These are phyloP conservation scores for Cottoperca gobio DNA, from an alignment of 2,797 vertebrate species.

Conservation along the genomic window DNA sequence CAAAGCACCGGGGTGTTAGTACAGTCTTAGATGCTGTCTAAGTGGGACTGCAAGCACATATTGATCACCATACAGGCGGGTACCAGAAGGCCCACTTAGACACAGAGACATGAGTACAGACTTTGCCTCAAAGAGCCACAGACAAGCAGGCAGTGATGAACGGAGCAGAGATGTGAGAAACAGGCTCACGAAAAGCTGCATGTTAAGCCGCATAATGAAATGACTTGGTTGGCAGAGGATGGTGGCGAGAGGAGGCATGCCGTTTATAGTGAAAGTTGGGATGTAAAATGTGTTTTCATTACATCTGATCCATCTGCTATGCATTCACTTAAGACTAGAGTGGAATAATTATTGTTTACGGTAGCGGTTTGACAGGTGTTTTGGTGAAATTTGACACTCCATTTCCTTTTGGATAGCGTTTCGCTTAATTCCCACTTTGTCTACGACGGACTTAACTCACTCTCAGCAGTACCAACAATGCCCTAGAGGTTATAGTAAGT, in stretches of 20 bases:
- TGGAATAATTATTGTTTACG: background rate
- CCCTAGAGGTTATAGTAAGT: no score
- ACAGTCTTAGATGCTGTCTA: constrained; percentile 40
- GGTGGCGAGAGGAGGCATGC: constrained; percentile 45
- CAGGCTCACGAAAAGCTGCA: constrained; percentile 11
- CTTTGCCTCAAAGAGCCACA: constrained; percentile 30
- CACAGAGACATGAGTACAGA: constrained; percentile 50
- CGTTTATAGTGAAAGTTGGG: background rate
- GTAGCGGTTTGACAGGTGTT: constrained; percentile 1
- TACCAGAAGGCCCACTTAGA: constrained; percentile 51
- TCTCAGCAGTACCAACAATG: no score
- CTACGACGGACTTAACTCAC: background rate
- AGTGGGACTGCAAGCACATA: constrained; percentile 34
- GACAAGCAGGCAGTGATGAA: constrained; percentile 43
- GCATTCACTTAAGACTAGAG: background rate
- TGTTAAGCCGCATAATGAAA: background rate
- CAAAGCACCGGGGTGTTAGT: constrained; percentile 74
- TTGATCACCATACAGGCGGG: background rate
- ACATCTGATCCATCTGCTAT: constrained; percentile 15
- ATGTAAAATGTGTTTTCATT: background rate
- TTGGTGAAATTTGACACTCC: background rate
- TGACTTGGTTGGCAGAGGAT: constrained; percentile 17
- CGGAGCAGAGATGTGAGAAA: constrained; percentile 15
- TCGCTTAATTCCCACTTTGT: background rate
- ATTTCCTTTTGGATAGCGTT: background rate